These are phyloP conservation scores for Lerema accius DNA, from an alignment of 1,140 invertebrate genomes.

Conservation along the genomic window DNA sequence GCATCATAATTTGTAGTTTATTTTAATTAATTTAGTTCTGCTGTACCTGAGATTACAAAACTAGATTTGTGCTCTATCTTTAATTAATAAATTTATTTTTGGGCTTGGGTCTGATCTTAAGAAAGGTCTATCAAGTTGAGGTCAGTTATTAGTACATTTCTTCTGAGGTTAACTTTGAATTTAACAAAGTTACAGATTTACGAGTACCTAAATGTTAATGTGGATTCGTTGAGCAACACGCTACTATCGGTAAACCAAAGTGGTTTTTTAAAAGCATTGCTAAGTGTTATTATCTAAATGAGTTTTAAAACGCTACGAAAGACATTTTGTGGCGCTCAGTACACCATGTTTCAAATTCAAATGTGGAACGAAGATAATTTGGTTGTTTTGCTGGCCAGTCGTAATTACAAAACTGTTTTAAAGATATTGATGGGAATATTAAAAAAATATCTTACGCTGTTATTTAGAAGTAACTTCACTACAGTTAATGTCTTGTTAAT, in stretches of 20 bases:
- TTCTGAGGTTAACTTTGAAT: too few relatives aligned
- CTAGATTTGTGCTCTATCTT: too few relatives aligned
- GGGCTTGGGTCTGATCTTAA: too few relatives aligned
- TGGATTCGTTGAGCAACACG: slow-evolving; percentile 12
- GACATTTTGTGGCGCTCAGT: slow-evolving; percentile 10
- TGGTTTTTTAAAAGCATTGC: slow-evolving; percentile 18
- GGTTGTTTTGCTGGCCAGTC: not conserved
- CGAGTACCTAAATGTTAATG: slow-evolving; percentile 10
- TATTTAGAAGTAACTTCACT: not conserved
- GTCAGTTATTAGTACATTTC: too few relatives aligned
- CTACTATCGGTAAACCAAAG: slow-evolving; percentile 4
- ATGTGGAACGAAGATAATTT: slow-evolving; percentile 1
- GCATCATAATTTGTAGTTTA: too few relatives aligned
- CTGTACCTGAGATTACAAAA: too few relatives aligned
- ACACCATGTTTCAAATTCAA: slow-evolving; percentile 1
- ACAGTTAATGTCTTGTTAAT: not conserved
- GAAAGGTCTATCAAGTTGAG: too few relatives aligned
- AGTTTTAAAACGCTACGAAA: slow-evolving; percentile 12
- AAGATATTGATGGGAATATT: not conserved
- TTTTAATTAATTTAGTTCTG: too few relatives aligned
- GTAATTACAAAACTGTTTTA: not conserved
- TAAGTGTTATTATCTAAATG: slow-evolving; percentile 16
- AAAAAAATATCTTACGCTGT: too few relatives aligned
- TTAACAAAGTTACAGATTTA: not conserved
- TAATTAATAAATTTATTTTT: too few relatives aligned